Evolutionary conservation across 2,888 invertebrate genomes (phyloP).

Genomic region (Xylocampa areola): DNA sequence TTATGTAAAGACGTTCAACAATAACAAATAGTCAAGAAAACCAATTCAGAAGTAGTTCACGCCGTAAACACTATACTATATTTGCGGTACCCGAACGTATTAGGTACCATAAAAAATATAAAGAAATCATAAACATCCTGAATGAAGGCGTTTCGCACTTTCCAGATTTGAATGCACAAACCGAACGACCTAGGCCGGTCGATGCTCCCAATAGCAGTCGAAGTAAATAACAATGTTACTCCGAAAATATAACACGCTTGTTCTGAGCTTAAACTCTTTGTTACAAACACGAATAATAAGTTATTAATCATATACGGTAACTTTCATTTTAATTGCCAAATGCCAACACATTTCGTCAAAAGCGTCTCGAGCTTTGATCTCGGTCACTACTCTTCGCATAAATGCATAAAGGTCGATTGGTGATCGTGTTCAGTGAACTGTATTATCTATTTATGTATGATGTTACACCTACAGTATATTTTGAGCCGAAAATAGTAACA

Average conservation of each 20-base stretch:
- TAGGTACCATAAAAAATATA: slow-evolving; percentile 20
- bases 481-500: slow-evolving; percentile 42
- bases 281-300: slow-evolving; percentile 34
- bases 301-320: slow-evolving; percentile 45
- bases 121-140: slow-evolving; percentile 38
- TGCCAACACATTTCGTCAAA: slow-evolving; percentile 29
- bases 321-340: slow-evolving; percentile 44
- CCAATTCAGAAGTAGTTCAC: slow-evolving; percentile 6
- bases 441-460: slow-evolving; percentile 35
- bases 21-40: slow-evolving; percentile 27
- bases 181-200: slow-evolving; percentile 67
- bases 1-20: slow-evolving; percentile 12
- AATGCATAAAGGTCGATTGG: slow-evolving; percentile 34
- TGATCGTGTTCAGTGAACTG: slow-evolving; percentile 19
- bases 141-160: slow-evolving; percentile 29
- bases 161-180: slow-evolving; percentile 48
- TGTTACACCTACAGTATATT: slow-evolving; percentile 26
- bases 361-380: slow-evolving; percentile 31
- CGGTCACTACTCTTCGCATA: slow-evolving; percentile 23
- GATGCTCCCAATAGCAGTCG: slow-evolving; percentile 54
- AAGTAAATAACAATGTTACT: slow-evolving; percentile 58
- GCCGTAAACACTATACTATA: not conserved
- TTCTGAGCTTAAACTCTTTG: slow-evolving; percentile 22
- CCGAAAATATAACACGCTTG: slow-evolving; percentile 56
- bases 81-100: slow-evolving; percentile 6